Evolutionary conservation across 1,140 invertebrate species (phyloP).

Genomic region (Drosophila dunni): DNA sequence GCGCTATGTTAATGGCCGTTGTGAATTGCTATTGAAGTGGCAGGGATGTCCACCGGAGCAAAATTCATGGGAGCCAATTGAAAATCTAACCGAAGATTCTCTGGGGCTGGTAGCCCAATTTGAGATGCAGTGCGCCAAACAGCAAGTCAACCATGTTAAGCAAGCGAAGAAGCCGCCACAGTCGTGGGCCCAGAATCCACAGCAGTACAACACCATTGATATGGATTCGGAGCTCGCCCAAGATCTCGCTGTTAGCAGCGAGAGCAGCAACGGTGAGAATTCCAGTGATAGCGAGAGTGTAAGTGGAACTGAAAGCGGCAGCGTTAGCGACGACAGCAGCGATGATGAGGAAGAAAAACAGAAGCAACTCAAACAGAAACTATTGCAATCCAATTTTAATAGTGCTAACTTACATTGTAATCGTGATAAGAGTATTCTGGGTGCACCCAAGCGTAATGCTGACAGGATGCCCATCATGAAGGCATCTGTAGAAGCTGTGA

Average conservation of each 20-base stretch:
- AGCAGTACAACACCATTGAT: background rate
- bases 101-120: constrained; percentile 41
- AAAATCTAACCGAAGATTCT: constrained; percentile 39
- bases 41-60: constrained; percentile 11
- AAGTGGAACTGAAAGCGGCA: too few species aligned
- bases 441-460: too few species aligned
- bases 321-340: too few species aligned
- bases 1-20: constrained; percentile 32
- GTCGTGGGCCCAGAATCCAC: background rate
- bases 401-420: too few species aligned
- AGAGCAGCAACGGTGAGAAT: too few species aligned
- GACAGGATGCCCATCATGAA: background rate
- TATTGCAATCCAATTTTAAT: background rate
- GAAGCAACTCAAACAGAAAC: background rate
- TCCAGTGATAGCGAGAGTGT: background rate
- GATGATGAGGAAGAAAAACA: background rate
- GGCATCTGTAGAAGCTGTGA: background rate
- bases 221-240: background rate
- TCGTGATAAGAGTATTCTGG: background rate
- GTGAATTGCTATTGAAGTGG: constrained; percentile 50
- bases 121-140: constrained; percentile 20
- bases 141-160: background rate
- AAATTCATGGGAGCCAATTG: constrained; percentile 57
- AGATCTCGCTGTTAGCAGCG: background rate
- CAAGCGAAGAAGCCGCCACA: background rate